Conservation (phyloP, 2,113 vertebrate genomes). For the Cettia cetti region DNA sequence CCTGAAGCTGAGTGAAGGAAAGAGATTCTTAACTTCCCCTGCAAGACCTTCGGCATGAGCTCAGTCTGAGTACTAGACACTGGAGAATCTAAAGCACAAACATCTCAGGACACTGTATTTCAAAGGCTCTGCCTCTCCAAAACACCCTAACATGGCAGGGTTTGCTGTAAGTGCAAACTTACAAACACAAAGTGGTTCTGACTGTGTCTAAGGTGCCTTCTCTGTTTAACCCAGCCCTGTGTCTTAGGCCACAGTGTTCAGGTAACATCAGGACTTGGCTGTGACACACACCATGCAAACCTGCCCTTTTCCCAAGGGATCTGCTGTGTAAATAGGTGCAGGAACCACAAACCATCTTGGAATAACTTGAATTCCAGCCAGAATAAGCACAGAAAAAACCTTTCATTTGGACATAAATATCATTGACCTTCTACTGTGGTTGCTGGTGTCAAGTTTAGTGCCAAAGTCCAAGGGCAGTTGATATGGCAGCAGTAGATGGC, state of each 20-base stretch:
- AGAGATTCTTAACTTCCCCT: neutral
- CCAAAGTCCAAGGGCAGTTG: constrained; percentile 1
- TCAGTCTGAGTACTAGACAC: neutral
- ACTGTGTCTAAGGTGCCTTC: neutral
- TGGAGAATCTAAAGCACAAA: neutral
- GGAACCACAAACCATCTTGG: neutral
- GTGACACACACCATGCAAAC: neutral
- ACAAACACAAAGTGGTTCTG: neutral
- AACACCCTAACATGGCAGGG: neutral
- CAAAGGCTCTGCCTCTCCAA: fast-evolving
- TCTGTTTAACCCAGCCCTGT: neutral
- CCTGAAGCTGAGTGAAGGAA: neutral
- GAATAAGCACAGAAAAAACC: neutral
- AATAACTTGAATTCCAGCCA: neutral
- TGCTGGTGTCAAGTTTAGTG: neutral
- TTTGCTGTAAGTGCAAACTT: neutral
- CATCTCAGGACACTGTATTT: neutral
- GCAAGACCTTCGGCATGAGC: neutral
- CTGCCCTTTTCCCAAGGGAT: neutral
- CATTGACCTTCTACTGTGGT: neutral
- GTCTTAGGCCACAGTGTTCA: neutral
- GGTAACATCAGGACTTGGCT: neutral
- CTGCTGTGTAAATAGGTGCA: neutral
- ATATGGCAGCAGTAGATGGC: neutral
- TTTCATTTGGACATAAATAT: neutral